These are phyloP conservation scores for Alitta virens DNA, from an alignment of 2,888 invertebrate genomes.

Conservation along the genomic window DNA sequence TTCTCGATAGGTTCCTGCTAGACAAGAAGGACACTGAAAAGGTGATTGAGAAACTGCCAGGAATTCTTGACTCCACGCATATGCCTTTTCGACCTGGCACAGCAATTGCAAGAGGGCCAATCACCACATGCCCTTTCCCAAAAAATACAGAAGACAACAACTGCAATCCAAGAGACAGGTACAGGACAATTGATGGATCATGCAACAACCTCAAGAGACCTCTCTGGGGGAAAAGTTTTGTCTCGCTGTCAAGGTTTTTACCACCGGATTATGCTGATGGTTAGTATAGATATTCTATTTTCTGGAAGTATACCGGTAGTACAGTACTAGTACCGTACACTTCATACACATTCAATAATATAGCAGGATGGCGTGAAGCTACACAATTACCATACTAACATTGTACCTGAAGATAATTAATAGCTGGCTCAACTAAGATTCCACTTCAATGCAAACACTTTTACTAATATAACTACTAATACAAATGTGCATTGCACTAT, in stretches of 20 bases:
- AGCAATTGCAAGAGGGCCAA: background rate
- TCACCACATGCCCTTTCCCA: background rate
- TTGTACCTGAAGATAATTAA: no score
- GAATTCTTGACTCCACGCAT: background rate
- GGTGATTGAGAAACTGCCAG: background rate
- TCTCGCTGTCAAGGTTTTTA: constrained; percentile 27
- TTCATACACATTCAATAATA: no score
- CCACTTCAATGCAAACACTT: no score
- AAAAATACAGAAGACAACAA: background rate
- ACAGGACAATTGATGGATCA: constrained; percentile 30
- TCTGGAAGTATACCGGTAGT: no score
- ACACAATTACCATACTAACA: no score
- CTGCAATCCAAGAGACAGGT: background rate
- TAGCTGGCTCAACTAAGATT: no score
- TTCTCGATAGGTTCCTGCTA: background rate
- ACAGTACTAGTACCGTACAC: no score
- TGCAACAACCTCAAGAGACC: constrained; percentile 34
- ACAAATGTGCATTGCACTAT: no score
- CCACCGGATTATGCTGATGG: constrained; percentile 29
- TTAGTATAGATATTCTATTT: no score
- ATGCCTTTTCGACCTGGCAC: background rate
- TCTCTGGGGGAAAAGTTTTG: constrained; percentile 21
- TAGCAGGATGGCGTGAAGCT: no score
- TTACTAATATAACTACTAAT: no score
- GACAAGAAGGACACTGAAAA: background rate